These are phyloP conservation scores for Pseudorhombus dupliciocellatus DNA, from an alignment of 2,113 vertebrate species.

Conservation along the genomic window DNA sequence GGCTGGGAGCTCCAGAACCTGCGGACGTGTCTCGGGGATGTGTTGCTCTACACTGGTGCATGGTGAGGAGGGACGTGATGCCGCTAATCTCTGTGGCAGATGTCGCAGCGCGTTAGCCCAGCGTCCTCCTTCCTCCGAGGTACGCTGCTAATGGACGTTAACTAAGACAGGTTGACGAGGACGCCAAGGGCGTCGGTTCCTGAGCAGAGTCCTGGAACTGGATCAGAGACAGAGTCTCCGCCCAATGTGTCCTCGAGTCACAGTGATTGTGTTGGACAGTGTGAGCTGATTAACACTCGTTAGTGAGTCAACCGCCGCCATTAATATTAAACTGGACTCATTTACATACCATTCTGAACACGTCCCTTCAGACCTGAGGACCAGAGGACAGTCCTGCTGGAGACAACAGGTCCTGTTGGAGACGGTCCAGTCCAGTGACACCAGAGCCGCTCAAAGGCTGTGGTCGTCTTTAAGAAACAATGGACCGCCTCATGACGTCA, in stretches of 20 bases:
- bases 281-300: neutral
- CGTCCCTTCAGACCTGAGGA: neutral
- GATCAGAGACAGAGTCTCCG: neutral
- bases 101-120: neutral
- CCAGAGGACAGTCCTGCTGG: neutral
- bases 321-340: neutral
- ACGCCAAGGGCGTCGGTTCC: neutral
- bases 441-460: no score
- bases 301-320: neutral
- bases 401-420: no score
- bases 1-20: no score
- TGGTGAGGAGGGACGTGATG: neutral
- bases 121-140: neutral
- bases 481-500: constrained; percentile 10
- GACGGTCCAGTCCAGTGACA: no score
- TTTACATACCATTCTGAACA: neutral
- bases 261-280: neutral
- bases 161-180: neutral
- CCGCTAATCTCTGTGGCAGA: neutral
- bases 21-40: no score
- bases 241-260: neutral
- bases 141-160: neutral
- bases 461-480: neutral
- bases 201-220: neutral
- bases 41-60: no score